These are phyloP conservation scores for Globodera rostochiensis DNA, from an alignment of 1,140 invertebrate genomes.

Conservation along the genomic window DNA sequence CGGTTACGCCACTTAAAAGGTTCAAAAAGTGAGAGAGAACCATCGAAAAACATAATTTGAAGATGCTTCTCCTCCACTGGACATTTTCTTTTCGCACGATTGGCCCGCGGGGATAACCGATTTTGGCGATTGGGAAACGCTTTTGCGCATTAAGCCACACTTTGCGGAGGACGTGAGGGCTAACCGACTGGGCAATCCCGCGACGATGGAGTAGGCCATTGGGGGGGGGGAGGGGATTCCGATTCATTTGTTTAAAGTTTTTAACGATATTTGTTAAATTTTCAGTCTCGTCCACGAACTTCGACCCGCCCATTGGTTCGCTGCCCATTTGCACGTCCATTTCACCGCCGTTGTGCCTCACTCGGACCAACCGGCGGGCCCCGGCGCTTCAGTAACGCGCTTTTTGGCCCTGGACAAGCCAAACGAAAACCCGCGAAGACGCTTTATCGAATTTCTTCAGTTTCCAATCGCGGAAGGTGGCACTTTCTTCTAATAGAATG, in stretches of 20 bases:
- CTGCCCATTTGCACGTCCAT: conserved; percentile 94
- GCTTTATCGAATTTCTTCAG: conserved; percentile 72
- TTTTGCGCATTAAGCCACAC: conserved; percentile 82
- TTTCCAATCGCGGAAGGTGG: conserved; percentile 37
- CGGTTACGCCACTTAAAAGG: conserved; percentile 74
- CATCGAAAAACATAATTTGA: conserved; percentile 58
- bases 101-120: conserved; percentile 89
- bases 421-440: conserved; percentile 72
- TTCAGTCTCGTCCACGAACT: conserved; percentile 71
- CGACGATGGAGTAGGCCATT: conserved; percentile 75
- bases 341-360: conserved; percentile 85
- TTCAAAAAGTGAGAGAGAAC: not conserved
- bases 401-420: conserved; percentile 91
- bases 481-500: not conserved
- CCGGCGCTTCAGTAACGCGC: conserved; percentile 32
- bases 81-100: conserved; percentile 93
- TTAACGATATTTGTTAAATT: conserved; percentile 23
- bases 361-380: conserved; percentile 49
- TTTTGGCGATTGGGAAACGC: conserved; percentile 78
- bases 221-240: too few species aligned
- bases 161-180: conserved; percentile 82
- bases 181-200: conserved; percentile 80
- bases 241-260: too few species aligned
- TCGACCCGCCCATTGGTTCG: conserved; percentile 89
- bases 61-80: conserved; percentile 71